Base-by-base conservation (phyloP, 2,113 vertebrate species). In the Alethe diademata region DNA sequence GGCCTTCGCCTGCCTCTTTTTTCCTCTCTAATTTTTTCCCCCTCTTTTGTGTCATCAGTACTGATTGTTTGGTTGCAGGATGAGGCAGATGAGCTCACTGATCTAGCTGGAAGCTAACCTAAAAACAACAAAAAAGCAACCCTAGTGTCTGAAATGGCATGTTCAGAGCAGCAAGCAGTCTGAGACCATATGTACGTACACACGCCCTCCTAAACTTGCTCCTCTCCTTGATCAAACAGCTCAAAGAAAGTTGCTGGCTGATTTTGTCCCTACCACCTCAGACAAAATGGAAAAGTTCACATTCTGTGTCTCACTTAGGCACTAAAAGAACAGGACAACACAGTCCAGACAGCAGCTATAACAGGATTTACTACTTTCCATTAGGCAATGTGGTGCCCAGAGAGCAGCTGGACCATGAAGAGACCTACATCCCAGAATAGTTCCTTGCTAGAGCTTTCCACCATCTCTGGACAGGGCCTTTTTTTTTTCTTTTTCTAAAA, bases 301-400 rank as follows among this genome's bases (percentile, higher is more conserved):
- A 86, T 29, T 42, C 47, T 88, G 28, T 69, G 19, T 76, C 50
- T 92, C 58, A 70, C 22, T 72, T 72, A 88, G 58, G 43, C 57
- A 74, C 35, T 58, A 38, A 70, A 92, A 23, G 60, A 88, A 81
- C 48, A 73, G 50, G 56, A 22, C 45, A 73, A 35, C 36, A 42
- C 25, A 54, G 64, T 40, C 56, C 69, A 89, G 90, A 74, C 56
- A 94, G 53, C 64, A 86, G 29, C 84, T 91, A 18, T 50, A 84
- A 93, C 47, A 94, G 56, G 65, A 92, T 94, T 92, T 91, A 74
- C 35, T 89, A 17, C 23, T 87, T 91, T 86, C 80, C 70, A 74
- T 84, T 69, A 91, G 69, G 51, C 65, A 74, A 9, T 43, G 53
- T 90, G 53, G 61, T 87, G 24, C 61, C 78, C 45, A 48, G 81